A percentile compares a stretch with the other conserved stretches of the same genome.
These are phyloP conservation scores for Patella pellucida DNA, from an alignment of 2,888 invertebrate species.

Conservation along the genomic window DNA sequence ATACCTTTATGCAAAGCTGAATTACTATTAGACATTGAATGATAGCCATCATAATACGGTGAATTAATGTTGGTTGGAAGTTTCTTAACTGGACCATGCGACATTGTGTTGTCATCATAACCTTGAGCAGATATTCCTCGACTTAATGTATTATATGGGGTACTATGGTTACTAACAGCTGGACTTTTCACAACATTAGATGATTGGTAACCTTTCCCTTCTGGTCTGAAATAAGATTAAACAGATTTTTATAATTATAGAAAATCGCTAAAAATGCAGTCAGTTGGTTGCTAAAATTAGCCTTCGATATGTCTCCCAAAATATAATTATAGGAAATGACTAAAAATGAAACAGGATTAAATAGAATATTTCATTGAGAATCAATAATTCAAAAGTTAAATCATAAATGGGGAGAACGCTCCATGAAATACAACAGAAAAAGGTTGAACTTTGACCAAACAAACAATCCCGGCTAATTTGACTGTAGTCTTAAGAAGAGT, in stretches of 20 bases:
- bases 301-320: too few species aligned
- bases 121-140: conserved; percentile 60
- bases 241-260: neutral
- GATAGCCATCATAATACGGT: neutral
- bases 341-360: too few species aligned
- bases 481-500: too few species aligned
- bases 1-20: neutral
- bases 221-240: conserved; percentile 22
- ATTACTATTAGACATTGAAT: conserved; percentile 11
- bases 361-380: too few species aligned
- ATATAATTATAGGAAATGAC: too few species aligned
- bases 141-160: conserved; percentile 59
- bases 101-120: conserved; percentile 61
- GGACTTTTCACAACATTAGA: conserved; percentile 22
- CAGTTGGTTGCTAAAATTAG: too few species aligned
- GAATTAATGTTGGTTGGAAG: conserved; percentile 16
- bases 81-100: conserved; percentile 42
- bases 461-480: too few species aligned
- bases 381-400: too few species aligned
- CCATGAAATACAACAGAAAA: too few species aligned
- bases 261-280: too few species aligned
- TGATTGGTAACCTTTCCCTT: conserved; percentile 22
- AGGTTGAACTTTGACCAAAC: too few species aligned
- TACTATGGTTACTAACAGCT: conserved; percentile 46
- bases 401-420: too few species aligned